Base-by-base conservation (phyloP, 37 sponge, comb jelly and placozoan species). In the Bolinopsis microptera region DNA sequence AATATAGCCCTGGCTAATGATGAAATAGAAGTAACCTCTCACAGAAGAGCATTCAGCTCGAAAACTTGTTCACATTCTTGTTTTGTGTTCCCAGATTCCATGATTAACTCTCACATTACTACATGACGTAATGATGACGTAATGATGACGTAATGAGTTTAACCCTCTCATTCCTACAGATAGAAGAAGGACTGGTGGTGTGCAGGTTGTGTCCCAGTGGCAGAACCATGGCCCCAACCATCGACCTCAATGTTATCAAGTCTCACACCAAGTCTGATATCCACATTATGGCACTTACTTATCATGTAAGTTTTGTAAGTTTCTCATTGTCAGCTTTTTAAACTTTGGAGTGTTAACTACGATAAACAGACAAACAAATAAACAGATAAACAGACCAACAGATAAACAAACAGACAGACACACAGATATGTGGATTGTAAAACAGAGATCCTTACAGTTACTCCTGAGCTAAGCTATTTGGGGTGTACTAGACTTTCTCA, bases 211-310 rank as follows among this genome's bases (percentile, higher is more conserved):
- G 80, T 32, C 80, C 80, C 2, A 77, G 80, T 34, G 80, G 80
- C 32, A 34, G 80, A 8, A 77, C 80, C 36, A 77, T 77, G 80
- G 27, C 33, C 80, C 80, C 80, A 3, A 77, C 80, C 37, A 77
- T 77, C 34, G 80, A 77, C 37, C 80, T 77, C 35, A 77, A 77
- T 32, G 32, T 77, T 9, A 77, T 77, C 35, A 77, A 77, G 35
- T 77, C 80, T 1, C 80, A 77, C 35, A 77, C 80, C 3, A 77
- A 77, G 36, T 77, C 80, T 32, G 80, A 77, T 18, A 77, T 77
- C 35, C 80, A 77, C 80, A 77, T 77, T 9, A 77, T 77, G 80
- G 80, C 80, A 34, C 80, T 77, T 9, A 77, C 80, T 34, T 77
- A 77, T 36, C 80, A 77, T 77, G 80, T 77, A 32, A 77, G 80